phyloP scores from a whole-genome alignment of 1,140 invertebrate species.

The Phenacoccus solenopsis region DNA sequence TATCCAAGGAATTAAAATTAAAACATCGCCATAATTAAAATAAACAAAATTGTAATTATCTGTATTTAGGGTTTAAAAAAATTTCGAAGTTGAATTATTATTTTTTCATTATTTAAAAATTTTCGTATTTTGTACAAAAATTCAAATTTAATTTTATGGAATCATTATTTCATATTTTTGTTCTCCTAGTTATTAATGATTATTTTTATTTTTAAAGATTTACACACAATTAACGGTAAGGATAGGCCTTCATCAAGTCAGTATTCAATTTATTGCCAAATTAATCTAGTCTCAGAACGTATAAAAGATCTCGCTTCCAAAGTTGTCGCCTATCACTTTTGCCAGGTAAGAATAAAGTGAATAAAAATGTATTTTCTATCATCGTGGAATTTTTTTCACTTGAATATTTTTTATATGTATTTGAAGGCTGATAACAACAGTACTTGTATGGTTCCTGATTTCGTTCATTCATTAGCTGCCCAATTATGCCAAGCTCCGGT shows the following conservation, averaged over 20 bases:
- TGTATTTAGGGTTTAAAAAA: no score
- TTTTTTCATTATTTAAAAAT: no score
- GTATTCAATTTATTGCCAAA: constrained; percentile 34
- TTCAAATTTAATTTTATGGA: no score
- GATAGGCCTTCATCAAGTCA: constrained; percentile 29
- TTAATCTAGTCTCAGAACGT: constrained; percentile 36
- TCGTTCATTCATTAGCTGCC: constrained; percentile 84
- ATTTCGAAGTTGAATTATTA: no score
- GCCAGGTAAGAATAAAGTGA: constrained; percentile 48
- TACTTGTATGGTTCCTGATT: constrained; percentile 85
- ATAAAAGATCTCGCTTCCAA: constrained; percentile 56
- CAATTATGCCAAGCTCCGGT: constrained; percentile 78
- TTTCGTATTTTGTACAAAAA: no score
- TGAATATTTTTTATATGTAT: constrained; percentile 25
- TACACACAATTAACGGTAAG: constrained; percentile 29
- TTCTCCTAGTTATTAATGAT: background rate
- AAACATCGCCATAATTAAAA: background rate
- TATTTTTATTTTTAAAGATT: constrained; percentile 22
- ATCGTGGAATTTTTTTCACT: no score
- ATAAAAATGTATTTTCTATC: no score
- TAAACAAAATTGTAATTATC: background rate
- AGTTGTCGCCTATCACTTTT: constrained; percentile 89
- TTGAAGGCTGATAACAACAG: constrained; percentile 75
- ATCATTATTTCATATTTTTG: background rate
- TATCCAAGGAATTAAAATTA: no score